Evolutionary conservation across 2,113 vertebrate species (phyloP).

Genomic region (Epinephelus fuscoguttatus): DNA sequence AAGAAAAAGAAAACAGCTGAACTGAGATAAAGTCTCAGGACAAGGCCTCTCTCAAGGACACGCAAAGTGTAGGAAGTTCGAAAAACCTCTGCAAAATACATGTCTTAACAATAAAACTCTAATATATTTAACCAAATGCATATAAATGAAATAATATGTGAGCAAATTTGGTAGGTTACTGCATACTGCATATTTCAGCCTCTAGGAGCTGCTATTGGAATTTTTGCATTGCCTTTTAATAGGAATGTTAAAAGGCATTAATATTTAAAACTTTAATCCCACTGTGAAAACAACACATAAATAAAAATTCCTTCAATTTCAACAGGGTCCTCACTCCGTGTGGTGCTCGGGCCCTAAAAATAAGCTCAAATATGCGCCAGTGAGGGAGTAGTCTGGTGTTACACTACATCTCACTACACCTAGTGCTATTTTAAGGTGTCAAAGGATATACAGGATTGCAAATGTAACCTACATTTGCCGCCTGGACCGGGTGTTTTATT

Average conservation of each 20-base stretch:
- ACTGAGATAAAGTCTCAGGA: no score
- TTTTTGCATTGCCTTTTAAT: not conserved
- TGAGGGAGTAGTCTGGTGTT: not conserved
- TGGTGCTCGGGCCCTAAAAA: not conserved
- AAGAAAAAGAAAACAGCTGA: no score
- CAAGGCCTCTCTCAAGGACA: no score
- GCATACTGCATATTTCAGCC: not conserved
- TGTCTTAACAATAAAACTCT: no score
- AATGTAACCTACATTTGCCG: slow-evolving; percentile 40
- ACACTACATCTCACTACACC: not conserved
- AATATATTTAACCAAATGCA: no score
- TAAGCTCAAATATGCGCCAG: not conserved
- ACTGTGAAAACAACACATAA: slow-evolving; percentile 8
- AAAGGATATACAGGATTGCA: slow-evolving; percentile 17
- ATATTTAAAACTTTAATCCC: not conserved
- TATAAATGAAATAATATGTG: no score
- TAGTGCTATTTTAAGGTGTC: slow-evolving; percentile 34
- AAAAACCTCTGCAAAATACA: no score
- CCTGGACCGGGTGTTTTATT: slow-evolving; percentile 47
- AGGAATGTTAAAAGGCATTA: not conserved
- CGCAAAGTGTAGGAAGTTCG: no score
- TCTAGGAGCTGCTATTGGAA: not conserved
- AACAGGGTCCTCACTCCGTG: no score
- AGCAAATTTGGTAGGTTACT: no score
- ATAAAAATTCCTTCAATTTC: no score